Base-by-base conservation (phyloP, 2,797 vertebrate species). In the Heliangelus exortis region DNA sequence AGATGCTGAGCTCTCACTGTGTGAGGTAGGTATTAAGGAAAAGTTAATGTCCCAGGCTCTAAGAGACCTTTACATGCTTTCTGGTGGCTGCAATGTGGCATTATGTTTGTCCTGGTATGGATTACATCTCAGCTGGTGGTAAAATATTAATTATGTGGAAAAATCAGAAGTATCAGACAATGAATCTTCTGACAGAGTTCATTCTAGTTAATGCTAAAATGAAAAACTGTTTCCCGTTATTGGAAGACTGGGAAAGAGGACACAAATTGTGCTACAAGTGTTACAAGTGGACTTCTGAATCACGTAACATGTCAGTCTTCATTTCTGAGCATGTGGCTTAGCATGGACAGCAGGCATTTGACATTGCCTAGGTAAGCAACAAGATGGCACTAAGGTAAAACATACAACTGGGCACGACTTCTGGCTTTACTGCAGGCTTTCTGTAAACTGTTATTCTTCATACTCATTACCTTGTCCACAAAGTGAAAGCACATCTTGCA, bases 11-110 rank as follows among this genome's bases (percentile, higher is more conserved):
- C 31, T 69, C 13, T 29, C 29, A 10, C 39, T 69, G 1, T 0
- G 9, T 21, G 55, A 78, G 45, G 33, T 20, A 9, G 0, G 9
- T 1, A 28, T 19, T 14, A 29, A 15, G 1, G 12, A 33, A 34
- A 66, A 55, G 33, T 51, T 3, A 63, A 45, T 31, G 78, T 68
- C 72, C 69, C 21, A 18, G 26, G 43, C 55, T 73, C 26, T 5
- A 48, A 39, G 16, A 58, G 7, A 26, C 41, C 45, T 73, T n/a
- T 45, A 17, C 3, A 1, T 11, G 22, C n/a, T 51, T 89, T 73
- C 39, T 51, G 21, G 65, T 43, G 41, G n/a, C 63, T 69, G 31
- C 20, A 50, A 6, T 1, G 0, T 7, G 29, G 51, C 39, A n/a
- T 33, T 20, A 0, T 39, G 31, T 55, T 47, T 66, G 25, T 33